phyloP scores from a whole-genome alignment of 2,113 vertebrate species.

The Seriola dumerili region DNA sequence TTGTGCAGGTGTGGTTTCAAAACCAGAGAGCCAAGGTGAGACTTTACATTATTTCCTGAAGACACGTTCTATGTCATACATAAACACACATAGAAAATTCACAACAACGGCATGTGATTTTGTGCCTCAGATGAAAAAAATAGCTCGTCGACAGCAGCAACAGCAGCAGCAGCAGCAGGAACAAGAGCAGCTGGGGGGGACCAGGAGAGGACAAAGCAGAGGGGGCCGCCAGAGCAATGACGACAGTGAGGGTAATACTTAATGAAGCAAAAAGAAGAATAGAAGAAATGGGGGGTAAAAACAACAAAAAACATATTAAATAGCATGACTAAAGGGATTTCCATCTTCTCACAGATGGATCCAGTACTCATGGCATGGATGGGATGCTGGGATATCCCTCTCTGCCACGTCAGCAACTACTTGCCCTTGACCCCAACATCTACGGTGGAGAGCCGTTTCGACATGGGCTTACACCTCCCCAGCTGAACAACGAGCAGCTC shows the following conservation, averaged over 20 bases:
- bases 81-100: background rate
- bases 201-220: constrained; percentile 85
- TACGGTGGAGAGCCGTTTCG: constrained; percentile 89
- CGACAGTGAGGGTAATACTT: constrained; percentile 88
- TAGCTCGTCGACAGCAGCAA: constrained; percentile 91
- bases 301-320: background rate
- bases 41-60: background rate
- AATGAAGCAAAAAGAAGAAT: background rate
- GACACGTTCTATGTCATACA: background rate
- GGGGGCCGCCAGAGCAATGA: constrained; percentile 90
- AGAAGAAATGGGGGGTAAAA: background rate
- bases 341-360: constrained; percentile 82
- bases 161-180: constrained; percentile 91
- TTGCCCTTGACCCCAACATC: constrained; percentile 88
- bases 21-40: constrained; percentile 94
- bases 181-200: constrained; percentile 86
- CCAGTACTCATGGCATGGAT: constrained; percentile 89
- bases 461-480: constrained; percentile 90
- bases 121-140: constrained; percentile 91
- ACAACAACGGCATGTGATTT: background rate
- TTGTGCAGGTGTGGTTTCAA: constrained; percentile 95
- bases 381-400: constrained; percentile 88
- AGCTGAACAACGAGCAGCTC: constrained; percentile 89
- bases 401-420: constrained; percentile 88
- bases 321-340: constrained; percentile 16